A percentile compares a stretch with the other conserved stretches of the same genome.
phyloP scores from a whole-genome alignment of 1,140 invertebrate genomes.

The Drepana arcuata region DNA sequence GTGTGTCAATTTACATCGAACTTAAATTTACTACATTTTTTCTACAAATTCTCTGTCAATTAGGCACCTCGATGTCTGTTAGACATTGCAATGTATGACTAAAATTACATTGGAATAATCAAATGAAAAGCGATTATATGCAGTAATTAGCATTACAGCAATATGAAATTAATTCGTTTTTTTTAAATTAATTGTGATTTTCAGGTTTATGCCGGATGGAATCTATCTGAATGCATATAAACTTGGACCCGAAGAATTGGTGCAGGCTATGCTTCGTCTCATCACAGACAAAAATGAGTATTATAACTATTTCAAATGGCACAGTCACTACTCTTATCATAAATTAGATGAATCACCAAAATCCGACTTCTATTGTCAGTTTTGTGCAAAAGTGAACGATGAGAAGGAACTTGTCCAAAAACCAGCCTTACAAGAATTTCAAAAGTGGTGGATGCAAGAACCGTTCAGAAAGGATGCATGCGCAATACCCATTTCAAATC shows the following conservation, averaged over 20 bases:
- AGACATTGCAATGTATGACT: too few species aligned
- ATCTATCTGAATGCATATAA: constrained; percentile 22
- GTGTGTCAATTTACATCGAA: too few species aligned
- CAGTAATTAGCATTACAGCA: too few species aligned
- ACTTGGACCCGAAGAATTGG: constrained; percentile 12
- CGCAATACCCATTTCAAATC: too few species aligned
- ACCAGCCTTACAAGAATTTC: background rate
- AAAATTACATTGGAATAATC: too few species aligned
- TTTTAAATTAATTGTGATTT: too few species aligned
- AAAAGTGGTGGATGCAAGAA: background rate
- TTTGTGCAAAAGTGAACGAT: background rate
- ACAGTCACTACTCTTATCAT: background rate
- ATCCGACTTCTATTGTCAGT: background rate
- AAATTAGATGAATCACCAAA: background rate
- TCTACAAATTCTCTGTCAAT: too few species aligned
- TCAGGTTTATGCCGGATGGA: constrained; percentile 32
- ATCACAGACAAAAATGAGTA: constrained; percentile 10
- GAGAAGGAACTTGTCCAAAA: background rate
- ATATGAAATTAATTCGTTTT: too few species aligned
- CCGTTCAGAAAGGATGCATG: too few species aligned
- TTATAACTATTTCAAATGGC: background rate
- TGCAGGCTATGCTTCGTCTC: constrained; percentile 16
- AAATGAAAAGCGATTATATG: too few species aligned
- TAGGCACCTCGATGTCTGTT: too few species aligned
- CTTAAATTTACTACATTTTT: too few species aligned